Base-by-base conservation (phyloP, 2,888 invertebrate species). In the Cryptops parisi region DNA sequence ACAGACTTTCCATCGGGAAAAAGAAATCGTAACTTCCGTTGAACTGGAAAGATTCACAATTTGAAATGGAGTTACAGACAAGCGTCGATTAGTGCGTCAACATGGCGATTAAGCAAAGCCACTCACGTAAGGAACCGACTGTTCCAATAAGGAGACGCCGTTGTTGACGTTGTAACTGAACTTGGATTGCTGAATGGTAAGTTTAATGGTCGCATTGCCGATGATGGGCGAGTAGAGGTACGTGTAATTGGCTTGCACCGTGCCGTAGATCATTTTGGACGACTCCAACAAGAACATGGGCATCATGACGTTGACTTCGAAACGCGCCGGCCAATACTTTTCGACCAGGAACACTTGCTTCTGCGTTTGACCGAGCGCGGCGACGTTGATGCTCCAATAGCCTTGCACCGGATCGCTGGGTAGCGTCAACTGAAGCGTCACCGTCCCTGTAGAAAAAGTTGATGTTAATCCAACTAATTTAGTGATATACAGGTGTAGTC, bases 181-280 rank as follows among this genome's bases (percentile, higher is more conserved):
- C 51, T 58, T 6, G 51, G 57, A 40, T 56, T 57, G 23, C 33
- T 58, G 55, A 19, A 58, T 63, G 38, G 58, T 63, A 54, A 67
- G 60, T 22, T 62, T 59, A 12, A 69, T 58, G 2, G 67, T 67
- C 1, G 64, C 62, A 58, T 70, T 70, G 4, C 69, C 70, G 3
- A 64, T 60, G 15, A 51, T 44, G 3, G 51, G 51, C 15, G 51
- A 41, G 26, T 51, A 51, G 22, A 43, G 22, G 17, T 51, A 43
- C 2, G 51, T 51, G 54, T 62, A 67, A 47, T 62, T 62, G 3
- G 65, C 64, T n/a, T 59, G 59, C 3, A 68, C 58, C 1, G 56
- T 55, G 0, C 64, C 68, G 17, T 58, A 59, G 5, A 69, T 54
- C 22, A 56, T 59, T 53, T 66, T 64, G 23, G 65, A 68, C 2